Evolutionary conservation across 2,113 vertebrate species (phyloP), one percentile per base, ranked within the genome.

Genomic region (Macquaria ambigua): DNA sequence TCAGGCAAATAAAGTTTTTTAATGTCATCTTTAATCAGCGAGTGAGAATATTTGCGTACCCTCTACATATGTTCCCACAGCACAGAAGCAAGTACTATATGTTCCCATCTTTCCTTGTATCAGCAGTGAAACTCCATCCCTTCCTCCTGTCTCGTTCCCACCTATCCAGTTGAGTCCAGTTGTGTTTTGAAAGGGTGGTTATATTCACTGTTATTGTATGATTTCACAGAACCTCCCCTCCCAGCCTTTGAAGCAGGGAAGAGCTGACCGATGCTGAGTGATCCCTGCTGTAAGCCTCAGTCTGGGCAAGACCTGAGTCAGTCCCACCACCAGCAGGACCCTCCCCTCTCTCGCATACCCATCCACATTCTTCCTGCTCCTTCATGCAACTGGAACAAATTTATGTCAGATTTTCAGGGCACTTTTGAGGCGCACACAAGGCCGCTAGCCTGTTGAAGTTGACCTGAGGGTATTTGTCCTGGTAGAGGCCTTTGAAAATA

Each of bases 101-200:
- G 84, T 83, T 86, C 82, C 66, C 88, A 87, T 91, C 87, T 90
- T 88, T 82, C 68, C 87, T 87, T 81, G 87, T 86, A 88, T 94
- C 91, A 78, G 89, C 88, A 89, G 77, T 79, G 87, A 87, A 89
- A 93, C 88, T 71, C 82, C 88, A 93, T 92, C 89, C 78, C 74
- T 94, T 94, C 88, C 91, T 90, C 59, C 82, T 89, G 83, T 90
- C 89, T 94, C 66, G 28, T 91, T 93, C 91, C 94, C 85, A 94
- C 89, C 90, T 91, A 90, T 94, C 92, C 82, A 92, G 87, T 88
- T 90, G 79, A 85, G 87, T 85, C 84, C 89, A 82, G 89, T 93
- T 85, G 72, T 94, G 94, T 94, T 94, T 94, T 93, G 82, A 94
- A 94, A 94, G 94, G 94, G 93, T 94, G 94, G 93, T 93, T 93